Evolutionary conservation across 2,797 vertebrate species (phyloP).

Genomic region (Aeoliscus strigatus): DNA sequence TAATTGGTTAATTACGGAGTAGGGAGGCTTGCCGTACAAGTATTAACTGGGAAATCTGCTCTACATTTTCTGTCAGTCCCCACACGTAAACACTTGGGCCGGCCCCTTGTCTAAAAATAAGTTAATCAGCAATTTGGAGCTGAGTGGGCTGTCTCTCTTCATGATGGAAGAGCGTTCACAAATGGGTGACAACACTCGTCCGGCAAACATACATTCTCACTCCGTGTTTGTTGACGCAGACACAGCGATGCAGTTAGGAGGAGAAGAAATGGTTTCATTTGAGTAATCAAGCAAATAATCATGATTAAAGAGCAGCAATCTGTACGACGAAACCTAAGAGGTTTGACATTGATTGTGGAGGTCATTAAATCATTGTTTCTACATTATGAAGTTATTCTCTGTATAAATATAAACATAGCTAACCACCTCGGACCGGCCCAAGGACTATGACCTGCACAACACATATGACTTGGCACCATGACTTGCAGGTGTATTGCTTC

Average conservation of each 20-base stretch:
- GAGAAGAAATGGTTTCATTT: conserved; percentile 18
- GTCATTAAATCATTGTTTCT: conserved; percentile 18
- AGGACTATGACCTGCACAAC: conserved; percentile 56
- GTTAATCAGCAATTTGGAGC: conserved; percentile 72
- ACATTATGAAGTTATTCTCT: conserved; percentile 37
- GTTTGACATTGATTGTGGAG: conserved; percentile 23
- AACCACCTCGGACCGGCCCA: conserved; percentile 32
- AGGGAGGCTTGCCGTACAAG: conserved; percentile 78
- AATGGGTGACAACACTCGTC: conserved; percentile 27
- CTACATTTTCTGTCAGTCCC: conserved; percentile 66
- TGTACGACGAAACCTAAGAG: conserved; percentile 1
- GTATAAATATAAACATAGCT: conserved; percentile 34
- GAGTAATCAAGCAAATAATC: conserved; percentile 28
- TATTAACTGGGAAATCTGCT: conserved; percentile 84
- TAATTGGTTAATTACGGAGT: conserved; percentile 96
- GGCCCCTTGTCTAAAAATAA: conserved; percentile 68
- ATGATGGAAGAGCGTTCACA: conserved; percentile 54
- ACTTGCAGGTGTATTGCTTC: conserved; percentile 68
- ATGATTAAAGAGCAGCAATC: background rate
- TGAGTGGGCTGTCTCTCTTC: conserved; percentile 65
- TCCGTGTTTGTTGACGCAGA: conserved; percentile 36
- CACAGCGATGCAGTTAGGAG: conserved; percentile 10
- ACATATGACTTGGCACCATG: conserved; percentile 57
- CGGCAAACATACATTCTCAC: conserved; percentile 27
- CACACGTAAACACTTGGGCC: conserved; percentile 58